These are phyloP conservation scores for Peribatodes rhomboidaria DNA, from an alignment of 2,888 invertebrate genomes.

Conservation along the genomic window DNA sequence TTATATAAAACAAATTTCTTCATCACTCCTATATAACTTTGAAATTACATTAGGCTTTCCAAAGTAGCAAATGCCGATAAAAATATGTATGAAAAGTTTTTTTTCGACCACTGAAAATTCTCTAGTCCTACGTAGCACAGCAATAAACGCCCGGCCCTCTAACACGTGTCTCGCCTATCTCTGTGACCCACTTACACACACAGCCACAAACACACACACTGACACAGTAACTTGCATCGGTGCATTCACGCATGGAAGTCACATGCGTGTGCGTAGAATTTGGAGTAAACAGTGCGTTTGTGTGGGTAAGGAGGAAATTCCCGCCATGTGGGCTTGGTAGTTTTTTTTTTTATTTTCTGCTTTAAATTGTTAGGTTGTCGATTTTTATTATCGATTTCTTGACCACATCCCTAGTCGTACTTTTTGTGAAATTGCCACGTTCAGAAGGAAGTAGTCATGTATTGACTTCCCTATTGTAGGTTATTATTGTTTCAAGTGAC, in stretches of 20 bases:
- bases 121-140: constrained; percentile 50
- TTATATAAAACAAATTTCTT: too few species aligned
- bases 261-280: constrained; percentile 58
- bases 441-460: too few species aligned
- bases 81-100: background rate
- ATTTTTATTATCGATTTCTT: background rate
- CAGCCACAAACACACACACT: constrained; percentile 45
- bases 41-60: too few species aligned
- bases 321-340: constrained; percentile 40
- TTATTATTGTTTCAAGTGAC: too few species aligned
- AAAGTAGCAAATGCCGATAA: too few species aligned
- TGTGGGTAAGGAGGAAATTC: constrained; percentile 57
- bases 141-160: constrained; percentile 77
- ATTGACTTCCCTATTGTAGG: too few species aligned
- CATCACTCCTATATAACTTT: too few species aligned
- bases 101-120: constrained; percentile 3
- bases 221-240: constrained; percentile 61
- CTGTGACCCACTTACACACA: constrained; percentile 83
- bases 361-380: background rate
- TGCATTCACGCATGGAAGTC: constrained; percentile 53
- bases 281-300: constrained; percentile 63
- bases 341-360: constrained; percentile 31
- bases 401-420: constrained; percentile 1
- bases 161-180: constrained; percentile 85
- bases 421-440: too few species aligned